Evolutionary conservation across 2,797 vertebrate species (phyloP).

Genomic region (Enteromius fasciolatus): DNA sequence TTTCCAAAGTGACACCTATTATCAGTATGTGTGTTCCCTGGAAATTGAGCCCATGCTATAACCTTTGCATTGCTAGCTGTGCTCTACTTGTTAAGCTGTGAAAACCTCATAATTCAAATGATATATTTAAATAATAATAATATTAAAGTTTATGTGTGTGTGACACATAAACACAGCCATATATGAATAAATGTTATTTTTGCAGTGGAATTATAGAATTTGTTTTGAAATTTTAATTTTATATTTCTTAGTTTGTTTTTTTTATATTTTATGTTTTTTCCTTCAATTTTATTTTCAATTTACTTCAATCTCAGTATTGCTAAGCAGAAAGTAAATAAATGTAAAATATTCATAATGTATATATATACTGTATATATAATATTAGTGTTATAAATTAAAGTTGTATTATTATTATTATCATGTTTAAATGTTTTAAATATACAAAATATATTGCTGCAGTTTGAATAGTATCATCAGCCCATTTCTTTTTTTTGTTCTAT

Average conservation of each 20-base stretch:
- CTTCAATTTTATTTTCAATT: too few species aligned
- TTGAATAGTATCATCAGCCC: neutral
- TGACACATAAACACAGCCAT: too few species aligned
- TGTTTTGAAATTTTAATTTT: too few species aligned
- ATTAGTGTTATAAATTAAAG: too few species aligned
- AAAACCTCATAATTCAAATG: neutral
- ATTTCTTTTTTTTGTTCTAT: neutral
- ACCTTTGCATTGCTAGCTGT: neutral
- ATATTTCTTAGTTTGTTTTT: too few species aligned
- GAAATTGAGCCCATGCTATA: neutral
- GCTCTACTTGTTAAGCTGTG: neutral
- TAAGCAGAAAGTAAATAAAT: too few species aligned
- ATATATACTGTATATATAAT: too few species aligned
- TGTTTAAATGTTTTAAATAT: neutral
- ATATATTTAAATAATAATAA: neutral
- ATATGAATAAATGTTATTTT: too few species aligned
- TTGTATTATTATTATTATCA: neutral
- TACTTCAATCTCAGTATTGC: too few species aligned
- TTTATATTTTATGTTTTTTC: too few species aligned
- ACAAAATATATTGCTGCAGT: neutral
- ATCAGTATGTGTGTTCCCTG: neutral
- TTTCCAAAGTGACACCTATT: neutral
- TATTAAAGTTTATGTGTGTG: neutral
- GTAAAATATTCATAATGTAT: too few species aligned
- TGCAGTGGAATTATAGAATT: too few species aligned